phyloP scores from a whole-genome alignment of 2,113 vertebrate species.

The Lagopus leucura region DNA sequence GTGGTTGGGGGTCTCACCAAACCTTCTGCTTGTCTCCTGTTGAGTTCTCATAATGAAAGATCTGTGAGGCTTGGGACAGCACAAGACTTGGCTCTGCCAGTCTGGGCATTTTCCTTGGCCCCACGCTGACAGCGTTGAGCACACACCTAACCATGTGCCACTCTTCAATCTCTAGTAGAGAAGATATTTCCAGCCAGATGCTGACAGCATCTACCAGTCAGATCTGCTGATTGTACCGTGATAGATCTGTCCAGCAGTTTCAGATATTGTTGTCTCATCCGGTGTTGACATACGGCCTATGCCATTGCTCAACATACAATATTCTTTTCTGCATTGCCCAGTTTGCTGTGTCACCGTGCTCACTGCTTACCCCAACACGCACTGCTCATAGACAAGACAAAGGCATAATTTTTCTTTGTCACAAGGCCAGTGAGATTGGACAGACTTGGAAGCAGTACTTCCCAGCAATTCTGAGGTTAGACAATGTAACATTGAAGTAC shows the following conservation, averaged over 20 bases:
- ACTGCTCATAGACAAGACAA: not conserved
- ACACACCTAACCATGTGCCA: not conserved
- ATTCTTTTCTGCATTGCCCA: not conserved
- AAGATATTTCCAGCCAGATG: not conserved
- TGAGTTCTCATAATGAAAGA: fast-evolving
- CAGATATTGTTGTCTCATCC: not conserved
- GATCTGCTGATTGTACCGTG: not conserved
- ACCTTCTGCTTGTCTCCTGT: not conserved
- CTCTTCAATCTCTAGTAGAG: not conserved
- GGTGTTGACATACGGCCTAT: not conserved
- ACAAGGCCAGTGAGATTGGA: not conserved
- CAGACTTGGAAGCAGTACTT: not conserved
- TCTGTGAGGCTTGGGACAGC: not conserved
- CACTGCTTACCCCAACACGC: fast-evolving
- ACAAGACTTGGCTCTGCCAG: fast-evolving
- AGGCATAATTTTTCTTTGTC: not conserved
- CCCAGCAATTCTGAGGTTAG: not conserved
- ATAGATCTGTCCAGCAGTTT: not conserved
- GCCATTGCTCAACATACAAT: not conserved
- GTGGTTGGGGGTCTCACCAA: not conserved
- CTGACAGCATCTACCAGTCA: not conserved
- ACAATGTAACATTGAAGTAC: not conserved
- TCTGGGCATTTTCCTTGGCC: fast-evolving
- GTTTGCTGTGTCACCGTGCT: not conserved
- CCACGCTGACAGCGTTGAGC: fast-evolving